A percentile compares a stretch with the other conserved stretches of the same genome.
Evolutionary conservation across 2,888 invertebrate genomes (phyloP).

Genomic region (Apodemia duryi): DNA sequence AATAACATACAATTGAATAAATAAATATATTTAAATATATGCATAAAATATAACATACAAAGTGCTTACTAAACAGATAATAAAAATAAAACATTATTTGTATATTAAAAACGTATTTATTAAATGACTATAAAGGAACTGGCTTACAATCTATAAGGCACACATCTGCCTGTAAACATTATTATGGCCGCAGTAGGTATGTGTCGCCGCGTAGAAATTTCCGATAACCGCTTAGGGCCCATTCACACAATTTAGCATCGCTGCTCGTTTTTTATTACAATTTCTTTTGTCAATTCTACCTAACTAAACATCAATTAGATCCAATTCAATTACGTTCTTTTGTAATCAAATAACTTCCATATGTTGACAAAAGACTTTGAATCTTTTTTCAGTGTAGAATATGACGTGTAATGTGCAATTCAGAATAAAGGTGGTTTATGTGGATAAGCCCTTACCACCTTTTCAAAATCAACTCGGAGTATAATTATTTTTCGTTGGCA

Average conservation of each 20-base stretch:
- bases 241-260: not conserved
- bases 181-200: not conserved
- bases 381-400: not conserved
- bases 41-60: too few species aligned
- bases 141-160: constrained; percentile 56
- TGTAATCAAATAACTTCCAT: too few species aligned
- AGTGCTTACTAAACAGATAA: not conserved
- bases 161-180: constrained; percentile 41
- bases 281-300: not conserved
- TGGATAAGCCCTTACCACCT: not conserved
- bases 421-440: not conserved
- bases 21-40: too few species aligned
- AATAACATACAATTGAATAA: too few species aligned
- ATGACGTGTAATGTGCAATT: too few species aligned
- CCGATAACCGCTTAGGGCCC: not conserved
- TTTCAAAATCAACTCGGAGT: too few species aligned
- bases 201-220: not conserved
- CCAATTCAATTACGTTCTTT: not conserved
- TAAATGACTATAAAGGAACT: constrained; percentile 63
- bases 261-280: too few species aligned
- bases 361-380: too few species aligned
- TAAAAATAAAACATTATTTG: constrained; percentile 32
- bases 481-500: too few species aligned
- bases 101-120: constrained; percentile 54
- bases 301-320: not conserved